A percentile compares a stretch with the other conserved stretches of the same genome.
Conservation (phyloP, 1,140 invertebrate genomes). For the Orussus abietinus region DNA sequence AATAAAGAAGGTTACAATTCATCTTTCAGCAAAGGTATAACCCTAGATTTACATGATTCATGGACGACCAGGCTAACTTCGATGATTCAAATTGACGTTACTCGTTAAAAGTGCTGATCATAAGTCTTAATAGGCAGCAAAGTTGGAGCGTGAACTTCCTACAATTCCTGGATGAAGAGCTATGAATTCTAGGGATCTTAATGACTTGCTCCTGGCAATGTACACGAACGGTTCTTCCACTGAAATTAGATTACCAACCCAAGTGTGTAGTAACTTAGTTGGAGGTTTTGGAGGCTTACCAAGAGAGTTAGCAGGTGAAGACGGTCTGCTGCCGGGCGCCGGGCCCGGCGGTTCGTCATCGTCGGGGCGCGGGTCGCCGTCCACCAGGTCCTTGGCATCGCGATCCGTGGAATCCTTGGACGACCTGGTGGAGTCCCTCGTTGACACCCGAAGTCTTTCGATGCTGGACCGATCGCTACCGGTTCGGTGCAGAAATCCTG, state of each 20-base stretch:
- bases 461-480: constrained; percentile 39
- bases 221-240: too few species aligned
- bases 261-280: too few species aligned
- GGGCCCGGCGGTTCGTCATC: constrained; percentile 52
- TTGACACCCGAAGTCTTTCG: constrained; percentile 42
- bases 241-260: too few species aligned
- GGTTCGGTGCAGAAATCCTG: constrained; percentile 34
- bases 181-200: too few species aligned
- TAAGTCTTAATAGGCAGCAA: too few species aligned
- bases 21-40: too few species aligned
- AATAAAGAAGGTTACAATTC: too few species aligned
- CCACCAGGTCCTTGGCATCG: constrained; percentile 42
- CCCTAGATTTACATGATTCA: not conserved
- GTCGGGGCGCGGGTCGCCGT: constrained; percentile 41
- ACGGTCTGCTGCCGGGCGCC: constrained; percentile 47
- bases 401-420: constrained; percentile 40
- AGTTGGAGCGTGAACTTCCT: too few species aligned
- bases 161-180: too few species aligned
- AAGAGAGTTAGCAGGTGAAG: constrained; percentile 43
- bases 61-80: constrained; percentile 8
- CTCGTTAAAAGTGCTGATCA: too few species aligned
- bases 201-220: too few species aligned
- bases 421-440: constrained; percentile 35
- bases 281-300: constrained; percentile 40
- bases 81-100: constrained; percentile 3